Conservation (phyloP, 2,113 vertebrate species). For the Leptodactylus fuscus region DNA sequence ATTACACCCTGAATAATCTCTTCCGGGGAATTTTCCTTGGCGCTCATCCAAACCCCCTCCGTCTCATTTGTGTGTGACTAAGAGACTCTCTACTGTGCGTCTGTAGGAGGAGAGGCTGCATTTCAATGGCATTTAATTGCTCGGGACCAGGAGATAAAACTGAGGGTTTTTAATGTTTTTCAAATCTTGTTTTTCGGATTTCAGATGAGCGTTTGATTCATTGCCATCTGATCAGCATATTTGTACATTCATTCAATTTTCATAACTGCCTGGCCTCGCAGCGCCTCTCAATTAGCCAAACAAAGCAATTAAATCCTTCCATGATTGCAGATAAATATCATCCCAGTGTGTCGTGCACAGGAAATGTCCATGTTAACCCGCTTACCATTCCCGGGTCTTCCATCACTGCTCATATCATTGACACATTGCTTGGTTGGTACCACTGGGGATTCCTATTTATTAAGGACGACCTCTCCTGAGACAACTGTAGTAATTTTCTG, state of each 20-base stretch:
- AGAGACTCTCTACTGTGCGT: background rate
- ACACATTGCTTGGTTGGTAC: background rate
- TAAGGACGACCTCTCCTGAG: background rate
- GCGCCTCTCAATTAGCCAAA: slow-evolving; percentile 51
- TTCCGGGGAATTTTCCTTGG: slow-evolving; percentile 6
- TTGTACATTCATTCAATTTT: slow-evolving; percentile 51
- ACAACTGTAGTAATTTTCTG: too few relatives aligned
- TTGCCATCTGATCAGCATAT: slow-evolving; percentile 58
- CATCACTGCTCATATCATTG: background rate
- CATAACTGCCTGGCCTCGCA: slow-evolving; percentile 43
- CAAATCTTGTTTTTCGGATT: slow-evolving; percentile 46
- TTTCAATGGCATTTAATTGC: slow-evolving; percentile 52
- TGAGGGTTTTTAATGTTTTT: slow-evolving; percentile 34
- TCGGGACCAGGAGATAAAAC: background rate
- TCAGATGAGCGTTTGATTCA: slow-evolving; percentile 46
- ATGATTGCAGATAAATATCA: slow-evolving; percentile 38
- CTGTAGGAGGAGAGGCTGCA: slow-evolving; percentile 11
- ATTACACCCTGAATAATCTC: background rate
- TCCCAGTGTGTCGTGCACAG: slow-evolving; percentile 6
- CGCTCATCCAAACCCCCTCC: background rate
- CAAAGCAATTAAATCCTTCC: slow-evolving; percentile 52
- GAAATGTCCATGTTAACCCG: background rate
- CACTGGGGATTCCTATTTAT: background rate
- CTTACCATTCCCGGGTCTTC: too few relatives aligned
- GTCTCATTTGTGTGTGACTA: slow-evolving; percentile 20